Evolutionary conservation across 2,888 invertebrate species (phyloP), one percentile per base, ranked within the genome.

Genomic region (Chaetoderma sp.): DNA sequence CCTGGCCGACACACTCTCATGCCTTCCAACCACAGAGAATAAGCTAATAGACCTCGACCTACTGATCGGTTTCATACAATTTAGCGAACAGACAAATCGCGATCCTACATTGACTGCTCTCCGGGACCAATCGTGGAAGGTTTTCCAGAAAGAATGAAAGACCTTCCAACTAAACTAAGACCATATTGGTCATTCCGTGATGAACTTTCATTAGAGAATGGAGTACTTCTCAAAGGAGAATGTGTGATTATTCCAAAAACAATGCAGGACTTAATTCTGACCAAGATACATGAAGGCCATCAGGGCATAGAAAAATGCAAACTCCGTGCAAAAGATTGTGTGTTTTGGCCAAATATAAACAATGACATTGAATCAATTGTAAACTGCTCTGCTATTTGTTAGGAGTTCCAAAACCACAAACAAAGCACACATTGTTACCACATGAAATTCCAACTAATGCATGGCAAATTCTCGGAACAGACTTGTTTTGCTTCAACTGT

Each of bases 321-420:
- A 16, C 44, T 59, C 18, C 39, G 57, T 13, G 68, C 68, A 13
- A 18, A 52, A 44, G 52, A 58, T 44, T 49, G 18, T 21, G 59
- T 70, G 6, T 68, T 32, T 28, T 68, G 70, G 68, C 49, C 56
- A n/a, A 55, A 63, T 10, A 65, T 70, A 23, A 70, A 68, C 57
- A 45, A 49, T 36, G 63, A 65, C 50, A 70, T 70, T 18, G 59
- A 47, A n/a, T 27, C 55, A 18, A 39, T 45, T 2, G 25, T 44
- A 5, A 50, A 25, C n/a, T 16, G 28, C 16, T 33, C 42, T 55
- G 47, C 32, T 13, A 66, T 21, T 6, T 62, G 67, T 39, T 54
- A 68, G 23, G 50, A 44, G 39, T 39, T 45, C 27, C 44, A 60
- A 33, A 47, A 23, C 16, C 55, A 13, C 69, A 67, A 32, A 18